These are phyloP conservation scores for Rousettus madagascariensis DNA, from an alignment of 2,797 vertebrate species.

Conservation along the genomic window DNA sequence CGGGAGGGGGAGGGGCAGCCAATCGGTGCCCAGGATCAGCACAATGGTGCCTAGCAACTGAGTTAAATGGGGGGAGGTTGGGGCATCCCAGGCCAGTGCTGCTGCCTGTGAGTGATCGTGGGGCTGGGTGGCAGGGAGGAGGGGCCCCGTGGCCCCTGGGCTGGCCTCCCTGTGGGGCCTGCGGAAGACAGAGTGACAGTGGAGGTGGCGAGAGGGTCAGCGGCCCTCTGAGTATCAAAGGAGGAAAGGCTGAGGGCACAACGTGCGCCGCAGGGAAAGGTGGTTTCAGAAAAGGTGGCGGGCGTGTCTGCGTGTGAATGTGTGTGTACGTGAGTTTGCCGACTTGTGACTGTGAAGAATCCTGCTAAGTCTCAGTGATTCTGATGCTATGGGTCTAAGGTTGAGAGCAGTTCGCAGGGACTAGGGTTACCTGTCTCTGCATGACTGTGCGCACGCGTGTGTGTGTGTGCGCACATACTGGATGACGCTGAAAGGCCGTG, in stretches of 20 bases:
- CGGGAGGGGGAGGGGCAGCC: neutral
- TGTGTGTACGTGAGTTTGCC: rapidly evolving
- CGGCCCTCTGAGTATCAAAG: neutral
- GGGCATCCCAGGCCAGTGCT: neutral
- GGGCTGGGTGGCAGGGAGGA: neutral
- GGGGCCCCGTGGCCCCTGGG: rapidly evolving
- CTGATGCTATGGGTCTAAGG: neutral
- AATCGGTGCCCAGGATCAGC: neutral
- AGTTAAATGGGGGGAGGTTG: neutral
- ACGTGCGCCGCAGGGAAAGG: rapidly evolving
- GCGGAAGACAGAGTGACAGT: neutral
- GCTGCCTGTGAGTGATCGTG: neutral
- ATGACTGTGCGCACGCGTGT: neutral
- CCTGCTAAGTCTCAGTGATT: neutral
- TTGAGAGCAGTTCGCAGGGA: neutral
- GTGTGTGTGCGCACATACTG: too few relatives aligned
- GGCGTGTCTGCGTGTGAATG: rapidly evolving
- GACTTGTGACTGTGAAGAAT: neutral
- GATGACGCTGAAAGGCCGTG: neutral
- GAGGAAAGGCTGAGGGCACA: neutral
- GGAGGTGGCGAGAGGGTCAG: neutral
- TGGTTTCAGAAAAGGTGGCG: neutral
- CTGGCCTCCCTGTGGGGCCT: neutral
- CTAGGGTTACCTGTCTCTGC: neutral
- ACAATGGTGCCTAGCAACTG: slow-evolving; percentile 30